Percentiles rank a stretch among this genome's conserved stretches.
Evolutionary conservation across 2,113 vertebrate species (phyloP).

Genomic region (Oceanodroma tethys): DNA sequence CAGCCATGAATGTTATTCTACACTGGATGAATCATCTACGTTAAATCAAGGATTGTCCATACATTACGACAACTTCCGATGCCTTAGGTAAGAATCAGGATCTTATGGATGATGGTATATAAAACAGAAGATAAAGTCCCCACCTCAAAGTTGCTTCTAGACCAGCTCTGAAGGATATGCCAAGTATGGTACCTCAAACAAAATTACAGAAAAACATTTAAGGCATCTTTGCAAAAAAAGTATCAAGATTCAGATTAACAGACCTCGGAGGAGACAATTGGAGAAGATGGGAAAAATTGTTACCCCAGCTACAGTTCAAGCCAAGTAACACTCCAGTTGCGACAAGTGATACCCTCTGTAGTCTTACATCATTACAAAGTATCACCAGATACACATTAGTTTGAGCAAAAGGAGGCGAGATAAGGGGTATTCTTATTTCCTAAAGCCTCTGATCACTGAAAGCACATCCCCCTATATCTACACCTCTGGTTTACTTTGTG

Average conservation of each 20-base stretch:
- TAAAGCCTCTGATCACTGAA: background rate
- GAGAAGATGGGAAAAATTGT: background rate
- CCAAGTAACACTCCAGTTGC: background rate
- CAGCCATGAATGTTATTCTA: background rate
- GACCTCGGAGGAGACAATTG: rapidly evolving
- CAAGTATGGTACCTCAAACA: background rate
- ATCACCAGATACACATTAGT: background rate
- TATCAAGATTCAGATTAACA: background rate
- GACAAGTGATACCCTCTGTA: background rate
- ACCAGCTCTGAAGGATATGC: background rate
- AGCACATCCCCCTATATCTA: background rate
- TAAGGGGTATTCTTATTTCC: background rate
- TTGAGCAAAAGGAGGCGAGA: background rate
- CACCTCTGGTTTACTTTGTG: background rate
- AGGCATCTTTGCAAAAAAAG: background rate
- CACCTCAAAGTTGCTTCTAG: background rate
- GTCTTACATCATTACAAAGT: background rate
- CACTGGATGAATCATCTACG: background rate
- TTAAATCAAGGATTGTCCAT: background rate
- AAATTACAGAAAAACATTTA: background rate
- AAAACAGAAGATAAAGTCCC: background rate
- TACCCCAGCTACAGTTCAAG: background rate
- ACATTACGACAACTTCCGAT: background rate
- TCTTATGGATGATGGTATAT: background rate
- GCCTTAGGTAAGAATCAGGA: background rate